Evolutionary conservation across 2,888 invertebrate genomes (phyloP).

Genomic region (Argyresthia goedartella): DNA sequence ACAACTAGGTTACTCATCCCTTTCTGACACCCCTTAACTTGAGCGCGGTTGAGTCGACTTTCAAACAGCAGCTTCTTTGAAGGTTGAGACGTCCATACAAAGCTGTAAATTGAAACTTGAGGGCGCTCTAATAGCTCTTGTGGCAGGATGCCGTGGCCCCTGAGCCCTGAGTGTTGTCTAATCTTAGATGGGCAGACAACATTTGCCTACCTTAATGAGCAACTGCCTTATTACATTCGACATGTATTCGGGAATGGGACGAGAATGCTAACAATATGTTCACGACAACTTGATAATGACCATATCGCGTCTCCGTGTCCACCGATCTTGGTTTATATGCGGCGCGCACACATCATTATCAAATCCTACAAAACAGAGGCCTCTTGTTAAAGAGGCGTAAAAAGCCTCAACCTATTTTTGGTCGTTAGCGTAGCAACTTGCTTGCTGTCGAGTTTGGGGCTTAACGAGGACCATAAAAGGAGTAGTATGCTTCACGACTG

Average conservation of each 20-base stretch:
- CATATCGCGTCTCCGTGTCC: no score
- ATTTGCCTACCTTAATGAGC: no score
- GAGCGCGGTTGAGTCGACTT: constrained; percentile 30
- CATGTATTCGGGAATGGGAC: no score
- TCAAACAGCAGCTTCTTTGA: constrained; percentile 37
- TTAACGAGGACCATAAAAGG: constrained; percentile 10
- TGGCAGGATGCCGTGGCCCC: not conserved
- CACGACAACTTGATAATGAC: no score
- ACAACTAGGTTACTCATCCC: not conserved
- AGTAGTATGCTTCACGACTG: constrained; percentile 3
- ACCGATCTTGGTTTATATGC: no score
- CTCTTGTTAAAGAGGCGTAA: constrained; percentile 3
- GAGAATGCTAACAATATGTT: no score
- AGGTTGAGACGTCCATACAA: constrained; percentile 55
- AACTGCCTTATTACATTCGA: no score
- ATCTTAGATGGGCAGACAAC: no score
- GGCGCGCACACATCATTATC: not conserved
- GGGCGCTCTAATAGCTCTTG: constrained; percentile 41
- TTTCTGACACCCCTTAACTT: constrained; percentile 24
- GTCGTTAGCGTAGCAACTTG: constrained; percentile 6
- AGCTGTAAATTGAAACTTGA: constrained; percentile 59
- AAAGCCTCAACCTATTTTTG: constrained; percentile 6
- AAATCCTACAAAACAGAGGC: not conserved
- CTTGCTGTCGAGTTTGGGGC: constrained; percentile 6
- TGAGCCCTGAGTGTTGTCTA: no score